Evolutionary conservation across 2,797 vertebrate species (phyloP), one percentile per base, ranked within the genome.

Genomic region (Aeoliscus strigatus): DNA sequence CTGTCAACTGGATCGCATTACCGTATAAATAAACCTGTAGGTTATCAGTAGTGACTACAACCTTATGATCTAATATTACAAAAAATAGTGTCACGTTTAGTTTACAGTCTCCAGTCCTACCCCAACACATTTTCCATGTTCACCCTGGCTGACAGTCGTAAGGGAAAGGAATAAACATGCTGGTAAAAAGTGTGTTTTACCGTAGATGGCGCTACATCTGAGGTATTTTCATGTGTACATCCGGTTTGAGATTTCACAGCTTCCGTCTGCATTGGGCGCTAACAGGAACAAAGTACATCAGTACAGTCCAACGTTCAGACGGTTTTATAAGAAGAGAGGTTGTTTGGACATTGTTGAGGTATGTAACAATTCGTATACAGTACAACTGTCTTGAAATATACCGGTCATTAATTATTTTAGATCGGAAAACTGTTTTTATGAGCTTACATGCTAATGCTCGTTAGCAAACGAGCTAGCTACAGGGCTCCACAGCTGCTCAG

Each of bases 261-360:
- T 80, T 74, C 82, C 75, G 71, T 82, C 15, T 14, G 0, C 6
- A 3, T 4, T 43, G 11, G 2, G 24, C 2, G 51, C 14, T 30
- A 5, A 3, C 26, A 14, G 4, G 0, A 24, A 34, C 32, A 44
- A 46, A 60, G 43, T 51, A 4, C 1, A 0, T 7, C 5, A 15
- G 25, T 21, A 3, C 14, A 17, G 9, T 23, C n/a, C 7, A 9
- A 4, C 34, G 46, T 35, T 3, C 1, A 1, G 13, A 13, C 12
- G 2, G 26, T 53, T 40, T 16, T 28, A 31, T 4, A 0, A 11
- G 12, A 4, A 4, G 12, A n/a, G 9, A 9, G 1, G 5, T 5
- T 24, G 38, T 67, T 35, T 24, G 0, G 21, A 21, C 2, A 30
- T 12, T 3, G 17, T 16, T 0, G 1, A 39, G 52, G 68, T 74